phyloP scores from a whole-genome alignment of 1,140 invertebrate genomes.

The Lethrus apterus region DNA sequence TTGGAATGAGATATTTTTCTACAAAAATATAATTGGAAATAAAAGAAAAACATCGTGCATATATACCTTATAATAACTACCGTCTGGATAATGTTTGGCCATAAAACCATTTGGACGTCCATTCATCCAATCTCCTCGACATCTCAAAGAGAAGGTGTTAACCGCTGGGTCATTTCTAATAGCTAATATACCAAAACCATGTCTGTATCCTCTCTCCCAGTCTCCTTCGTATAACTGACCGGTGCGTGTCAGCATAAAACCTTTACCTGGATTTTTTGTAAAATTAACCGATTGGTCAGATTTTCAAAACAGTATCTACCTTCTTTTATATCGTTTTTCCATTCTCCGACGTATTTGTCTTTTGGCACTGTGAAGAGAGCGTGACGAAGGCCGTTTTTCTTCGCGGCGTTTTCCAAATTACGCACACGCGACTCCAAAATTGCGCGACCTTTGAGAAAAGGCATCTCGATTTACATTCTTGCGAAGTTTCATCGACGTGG shows the following conservation, averaged over 20 bases:
- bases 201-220: slow-evolving; percentile 35
- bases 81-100: slow-evolving; percentile 48
- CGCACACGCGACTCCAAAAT: slow-evolving; percentile 13
- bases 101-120: slow-evolving; percentile 50
- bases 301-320: slow-evolving; percentile 33
- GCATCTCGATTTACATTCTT: slow-evolving; percentile 20
- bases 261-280: slow-evolving; percentile 27
- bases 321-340: slow-evolving; percentile 48
- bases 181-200: slow-evolving; percentile 45
- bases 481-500: neutral
- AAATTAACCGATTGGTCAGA: too few relatives aligned
- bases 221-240: slow-evolving; percentile 38
- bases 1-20: too few relatives aligned
- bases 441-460: slow-evolving; percentile 23
- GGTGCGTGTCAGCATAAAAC: slow-evolving; percentile 22
- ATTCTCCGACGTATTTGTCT: slow-evolving; percentile 49
- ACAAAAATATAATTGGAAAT: too few relatives aligned
- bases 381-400: slow-evolving; percentile 47
- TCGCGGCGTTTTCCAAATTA: slow-evolving; percentile 30
- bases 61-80: slow-evolving; percentile 53
- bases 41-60: too few relatives aligned
- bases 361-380: slow-evolving; percentile 44
- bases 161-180: slow-evolving; percentile 35
- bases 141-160: slow-evolving; percentile 41
- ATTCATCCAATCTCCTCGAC: slow-evolving; percentile 46